phyloP scores from a whole-genome alignment of 2,888 invertebrate genomes.

The Sarcophaga rosellei region DNA sequence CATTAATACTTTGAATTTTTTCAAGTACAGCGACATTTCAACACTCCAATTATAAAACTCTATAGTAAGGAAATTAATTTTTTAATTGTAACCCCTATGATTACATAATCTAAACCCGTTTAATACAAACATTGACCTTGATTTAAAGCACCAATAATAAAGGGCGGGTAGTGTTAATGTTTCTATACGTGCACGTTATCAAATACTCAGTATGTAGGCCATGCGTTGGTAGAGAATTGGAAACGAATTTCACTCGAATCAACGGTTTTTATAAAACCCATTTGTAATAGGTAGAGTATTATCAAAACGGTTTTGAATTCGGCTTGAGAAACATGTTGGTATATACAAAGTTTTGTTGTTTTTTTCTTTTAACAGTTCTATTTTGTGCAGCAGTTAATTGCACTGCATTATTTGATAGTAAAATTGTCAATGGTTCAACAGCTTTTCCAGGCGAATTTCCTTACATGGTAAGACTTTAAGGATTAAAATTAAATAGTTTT shows the following conservation, averaged over 20 bases:
- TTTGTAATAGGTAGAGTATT: neutral
- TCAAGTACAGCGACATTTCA: conserved; percentile 70
- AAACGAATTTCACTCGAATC: neutral
- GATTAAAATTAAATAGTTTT: neutral
- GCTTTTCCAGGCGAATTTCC: conserved; percentile 76
- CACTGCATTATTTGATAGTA: conserved; percentile 53
- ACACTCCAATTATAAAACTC: neutral
- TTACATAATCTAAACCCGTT: neutral
- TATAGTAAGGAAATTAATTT: conserved; percentile 45
- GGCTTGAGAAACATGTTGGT: conserved; percentile 25
- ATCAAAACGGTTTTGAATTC: conserved; percentile 18
- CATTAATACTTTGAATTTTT: conserved; percentile 74
- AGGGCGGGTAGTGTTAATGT: neutral
- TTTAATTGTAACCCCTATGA: conserved; percentile 48
- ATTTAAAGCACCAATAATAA: conserved; percentile 21
- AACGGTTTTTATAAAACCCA: conserved; percentile 45
- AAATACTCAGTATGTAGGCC: conserved; percentile 16
- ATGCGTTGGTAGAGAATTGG: neutral
- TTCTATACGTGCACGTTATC: conserved; percentile 18
- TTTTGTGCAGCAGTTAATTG: conserved; percentile 25
- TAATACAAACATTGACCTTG: conserved; percentile 62
- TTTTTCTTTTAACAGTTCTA: neutral
- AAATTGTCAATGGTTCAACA: conserved; percentile 77
- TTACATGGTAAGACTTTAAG: conserved; percentile 73
- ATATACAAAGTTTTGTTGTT: neutral